These are phyloP conservation scores for Platypus cylindrus DNA, from an alignment of 2,888 invertebrate genomes.

Conservation along the genomic window DNA sequence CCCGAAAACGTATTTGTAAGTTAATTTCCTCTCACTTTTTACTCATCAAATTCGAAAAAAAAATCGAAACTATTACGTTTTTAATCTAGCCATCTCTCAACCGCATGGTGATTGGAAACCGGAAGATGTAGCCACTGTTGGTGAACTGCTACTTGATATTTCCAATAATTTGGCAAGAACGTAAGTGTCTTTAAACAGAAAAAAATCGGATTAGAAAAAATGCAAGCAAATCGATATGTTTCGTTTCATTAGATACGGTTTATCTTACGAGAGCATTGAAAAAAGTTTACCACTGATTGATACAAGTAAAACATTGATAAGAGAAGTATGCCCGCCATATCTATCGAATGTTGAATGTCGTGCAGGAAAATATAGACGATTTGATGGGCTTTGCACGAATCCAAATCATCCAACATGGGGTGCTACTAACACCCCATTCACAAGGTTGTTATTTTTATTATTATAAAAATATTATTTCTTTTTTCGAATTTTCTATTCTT, in stretches of 20 bases:
- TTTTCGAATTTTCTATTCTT: background rate
- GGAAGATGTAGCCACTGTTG: constrained; percentile 74
- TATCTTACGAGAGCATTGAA: constrained; percentile 76
- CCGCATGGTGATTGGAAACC: constrained; percentile 74
- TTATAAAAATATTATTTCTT: constrained; percentile 5
- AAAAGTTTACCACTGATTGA: constrained; percentile 78
- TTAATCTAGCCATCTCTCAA: constrained; percentile 57
- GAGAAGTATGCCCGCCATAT: constrained; percentile 78
- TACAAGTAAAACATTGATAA: constrained; percentile 73
- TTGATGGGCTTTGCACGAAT: constrained; percentile 83
- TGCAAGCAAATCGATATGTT: background rate
- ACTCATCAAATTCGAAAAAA: too few species aligned
- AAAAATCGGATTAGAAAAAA: background rate
- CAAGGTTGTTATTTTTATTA: constrained; percentile 42
- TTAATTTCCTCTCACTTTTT: constrained; percentile 24
- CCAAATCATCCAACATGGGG: constrained; percentile 84
- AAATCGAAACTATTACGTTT: too few species aligned
- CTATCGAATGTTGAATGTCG: constrained; percentile 79
- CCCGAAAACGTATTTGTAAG: constrained; percentile 79
- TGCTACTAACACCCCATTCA: constrained; percentile 71
- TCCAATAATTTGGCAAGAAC: constrained; percentile 70
- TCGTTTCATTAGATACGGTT: constrained; percentile 51
- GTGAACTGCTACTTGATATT: constrained; percentile 74
- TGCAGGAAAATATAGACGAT: constrained; percentile 74
- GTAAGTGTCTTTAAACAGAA: constrained; percentile 41